Evolutionary conservation across 2,888 invertebrate genomes (phyloP).

Genomic region (Drosophila incognita): DNA sequence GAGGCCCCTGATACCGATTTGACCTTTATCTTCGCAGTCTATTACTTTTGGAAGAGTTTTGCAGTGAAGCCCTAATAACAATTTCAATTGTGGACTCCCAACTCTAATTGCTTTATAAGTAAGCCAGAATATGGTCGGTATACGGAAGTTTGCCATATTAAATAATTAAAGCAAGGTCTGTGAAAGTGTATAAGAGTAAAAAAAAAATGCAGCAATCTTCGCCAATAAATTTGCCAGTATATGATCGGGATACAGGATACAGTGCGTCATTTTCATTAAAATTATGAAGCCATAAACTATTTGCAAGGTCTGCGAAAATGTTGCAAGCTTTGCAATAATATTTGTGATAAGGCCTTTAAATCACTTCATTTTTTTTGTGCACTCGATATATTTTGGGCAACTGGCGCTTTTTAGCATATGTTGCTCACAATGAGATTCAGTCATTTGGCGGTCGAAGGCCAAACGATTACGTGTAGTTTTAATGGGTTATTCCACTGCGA

Average conservation of each 20-base stretch:
- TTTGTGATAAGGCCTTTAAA: neutral
- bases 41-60: neutral
- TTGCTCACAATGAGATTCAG: neutral
- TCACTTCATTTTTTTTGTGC: neutral
- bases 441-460: conserved; percentile 5
- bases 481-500: conserved; percentile 11
- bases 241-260: neutral
- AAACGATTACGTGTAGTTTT: conserved; percentile 8
- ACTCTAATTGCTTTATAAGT: neutral
- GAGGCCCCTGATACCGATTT: neutral
- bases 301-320: neutral
- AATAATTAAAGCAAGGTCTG: neutral
- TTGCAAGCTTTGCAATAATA: neutral
- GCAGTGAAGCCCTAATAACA: too few relatives aligned
- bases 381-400: neutral
- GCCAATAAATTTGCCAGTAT: neutral
- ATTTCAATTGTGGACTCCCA: neutral
- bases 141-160: neutral
- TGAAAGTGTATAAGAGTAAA: neutral
- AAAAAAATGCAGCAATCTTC: neutral
- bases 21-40: too few relatives aligned
- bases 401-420: neutral
- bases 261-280: neutral
- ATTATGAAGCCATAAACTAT: neutral
- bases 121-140: neutral